Evolutionary conservation across 2,888 invertebrate species (phyloP), one percentile per base, ranked within the genome.

Genomic region (Melinaea menophilus): DNA sequence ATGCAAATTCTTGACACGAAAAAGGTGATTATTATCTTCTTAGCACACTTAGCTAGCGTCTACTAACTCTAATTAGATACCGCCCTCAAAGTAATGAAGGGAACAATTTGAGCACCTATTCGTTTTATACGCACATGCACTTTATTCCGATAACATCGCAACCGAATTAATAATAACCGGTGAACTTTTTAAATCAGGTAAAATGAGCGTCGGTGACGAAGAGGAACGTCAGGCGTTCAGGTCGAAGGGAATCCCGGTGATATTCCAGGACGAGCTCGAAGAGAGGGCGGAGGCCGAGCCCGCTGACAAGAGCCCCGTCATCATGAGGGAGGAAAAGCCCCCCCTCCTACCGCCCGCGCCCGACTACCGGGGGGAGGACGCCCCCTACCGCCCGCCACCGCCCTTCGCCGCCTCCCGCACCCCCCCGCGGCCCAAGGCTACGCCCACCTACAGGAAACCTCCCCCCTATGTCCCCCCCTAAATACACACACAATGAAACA

Each of bases 401-500:
- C 97, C 97, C 71, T 96, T 95, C 82, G 93, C 95, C 48, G 92
- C 94, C 63, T 91, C 92, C 3, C 94, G 95, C 73, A 95, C 96
- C 66, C 94, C 94, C 64, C 94, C 94, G 75, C 92, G 95, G 72
- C 96, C 96, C 61, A 96, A 95, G 78, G 94, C 96, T 66, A 96
- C 96, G 58, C 97, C 97, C 68, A 96, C 97, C 74, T 97, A 98
- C 92, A 94, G 98, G 80, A 97, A 97, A 88, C 98, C 98, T 59
- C 98, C 98, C 67, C 98, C 98, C 48, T 98, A 99, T 88, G 98
- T 98, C 77, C 98, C 98, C 75, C 98, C 98, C 89, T 98, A 98
- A 97, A 83, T 41, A 41, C 7, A 41, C 41, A 81, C 51, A 41
- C 41, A 9, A 55, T 46, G 41, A 11, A 41, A 41, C 41, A 11